Conservation (phyloP, 2,113 vertebrate genomes). For the Actinemys pallida region DNA sequence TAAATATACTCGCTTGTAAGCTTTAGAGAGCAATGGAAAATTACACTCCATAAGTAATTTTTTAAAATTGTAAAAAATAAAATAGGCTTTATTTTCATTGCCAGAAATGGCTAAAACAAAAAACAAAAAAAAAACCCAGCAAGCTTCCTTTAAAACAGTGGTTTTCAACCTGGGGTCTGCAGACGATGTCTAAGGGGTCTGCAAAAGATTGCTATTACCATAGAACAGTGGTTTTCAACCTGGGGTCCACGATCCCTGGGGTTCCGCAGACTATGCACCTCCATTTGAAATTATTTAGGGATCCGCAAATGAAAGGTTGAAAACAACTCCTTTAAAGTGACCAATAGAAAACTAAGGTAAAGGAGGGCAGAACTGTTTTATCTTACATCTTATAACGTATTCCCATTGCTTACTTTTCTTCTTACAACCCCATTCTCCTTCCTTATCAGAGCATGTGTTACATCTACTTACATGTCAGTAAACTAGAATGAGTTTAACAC, state of each 20-base stretch:
- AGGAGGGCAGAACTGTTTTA: neutral
- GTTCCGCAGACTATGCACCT: neutral
- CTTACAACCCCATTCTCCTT: neutral
- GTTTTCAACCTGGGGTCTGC: neutral
- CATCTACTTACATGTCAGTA: accelerated
- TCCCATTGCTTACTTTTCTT: neutral
- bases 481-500: neutral
- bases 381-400: neutral
- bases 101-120: neutral
- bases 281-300: neutral
- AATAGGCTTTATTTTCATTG: neutral
- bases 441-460: accelerated
- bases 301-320: neutral
- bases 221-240: too few species aligned
- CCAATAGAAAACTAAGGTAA: neutral
- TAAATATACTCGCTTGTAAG: neutral
- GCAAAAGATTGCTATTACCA: too few species aligned
- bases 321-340: neutral
- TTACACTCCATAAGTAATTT: neutral
- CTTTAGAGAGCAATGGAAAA: neutral
- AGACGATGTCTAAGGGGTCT: too few species aligned
- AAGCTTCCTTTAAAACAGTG: neutral
- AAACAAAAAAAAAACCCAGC: too few species aligned
- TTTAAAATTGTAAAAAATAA: neutral
- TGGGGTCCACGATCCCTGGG: neutral